These are phyloP conservation scores for Trypoxylus dichotomus DNA, from an alignment of 1,140 invertebrate species.

Conservation along the genomic window DNA sequence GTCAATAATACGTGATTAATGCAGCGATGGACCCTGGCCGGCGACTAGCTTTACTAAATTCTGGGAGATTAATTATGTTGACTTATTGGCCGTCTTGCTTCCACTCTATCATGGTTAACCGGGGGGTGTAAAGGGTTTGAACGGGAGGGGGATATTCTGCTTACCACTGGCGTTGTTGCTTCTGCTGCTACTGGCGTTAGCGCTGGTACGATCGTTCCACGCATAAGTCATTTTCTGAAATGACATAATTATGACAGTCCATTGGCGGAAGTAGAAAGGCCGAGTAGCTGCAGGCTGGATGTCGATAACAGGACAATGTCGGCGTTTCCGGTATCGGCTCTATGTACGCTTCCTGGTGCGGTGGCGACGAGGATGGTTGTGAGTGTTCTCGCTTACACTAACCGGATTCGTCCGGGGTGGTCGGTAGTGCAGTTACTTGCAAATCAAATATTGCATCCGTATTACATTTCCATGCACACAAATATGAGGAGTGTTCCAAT, in stretches of 20 bases:
- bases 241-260: constrained; percentile 40
- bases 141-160: background rate
- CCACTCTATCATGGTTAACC: constrained; percentile 28
- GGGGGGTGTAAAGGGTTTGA: background rate
- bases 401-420: background rate
- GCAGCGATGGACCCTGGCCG: constrained; percentile 36
- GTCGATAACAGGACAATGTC: constrained; percentile 46
- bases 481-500: too few species aligned
- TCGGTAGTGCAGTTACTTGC: background rate
- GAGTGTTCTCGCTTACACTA: background rate
- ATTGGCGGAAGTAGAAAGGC: constrained; percentile 34
- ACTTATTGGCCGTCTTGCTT: constrained; percentile 35
- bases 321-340: constrained; percentile 41
- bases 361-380: background rate
- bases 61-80: constrained; percentile 38
- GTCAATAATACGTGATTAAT: constrained; percentile 49
- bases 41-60: constrained; percentile 31
- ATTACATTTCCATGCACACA: too few species aligned
- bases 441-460: too few species aligned
- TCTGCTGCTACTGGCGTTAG: background rate
- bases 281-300: constrained; percentile 34
- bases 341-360: constrained; percentile 33
- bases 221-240: constrained; percentile 40
- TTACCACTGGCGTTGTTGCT: background rate
- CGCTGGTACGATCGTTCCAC: background rate